These are phyloP conservation scores for Xenops minutus DNA, from an alignment of 2,797 vertebrate species.

Conservation along the genomic window DNA sequence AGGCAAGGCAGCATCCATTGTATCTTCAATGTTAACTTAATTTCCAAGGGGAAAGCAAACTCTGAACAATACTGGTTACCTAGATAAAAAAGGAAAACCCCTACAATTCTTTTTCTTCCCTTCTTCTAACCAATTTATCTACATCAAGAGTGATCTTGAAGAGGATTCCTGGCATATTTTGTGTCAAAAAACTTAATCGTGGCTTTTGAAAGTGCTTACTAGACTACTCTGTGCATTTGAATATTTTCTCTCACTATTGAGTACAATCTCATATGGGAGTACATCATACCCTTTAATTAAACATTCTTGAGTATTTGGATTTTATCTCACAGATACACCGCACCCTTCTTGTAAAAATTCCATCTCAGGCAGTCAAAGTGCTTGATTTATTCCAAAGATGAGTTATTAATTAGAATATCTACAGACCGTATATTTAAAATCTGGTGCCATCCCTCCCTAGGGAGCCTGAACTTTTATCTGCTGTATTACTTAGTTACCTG, in stretches of 20 bases:
- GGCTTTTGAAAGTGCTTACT: neutral
- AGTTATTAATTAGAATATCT: slow-evolving; percentile 32
- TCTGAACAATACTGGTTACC: neutral
- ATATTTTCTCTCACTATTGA: neutral
- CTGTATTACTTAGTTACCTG: neutral
- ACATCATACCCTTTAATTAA: slow-evolving; percentile 48
- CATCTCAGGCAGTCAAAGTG: slow-evolving; percentile 9
- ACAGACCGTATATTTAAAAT: neutral
- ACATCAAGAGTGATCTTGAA: neutral
- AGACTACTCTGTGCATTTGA: neutral
- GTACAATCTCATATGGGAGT: neutral
- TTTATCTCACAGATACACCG: slow-evolving; percentile 58
- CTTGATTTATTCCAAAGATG: slow-evolving; percentile 16
- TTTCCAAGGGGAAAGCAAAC: slow-evolving; percentile 5
- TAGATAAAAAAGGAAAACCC: neutral
- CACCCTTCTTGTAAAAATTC: slow-evolving; percentile 59
- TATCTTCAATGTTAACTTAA: neutral
- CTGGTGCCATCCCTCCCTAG: neutral
- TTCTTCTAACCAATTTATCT: neutral
- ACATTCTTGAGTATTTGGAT: slow-evolving; percentile 33
- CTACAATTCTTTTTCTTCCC: neutral
- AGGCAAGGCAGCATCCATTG: neutral
- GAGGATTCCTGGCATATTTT: slow-evolving; percentile 1
- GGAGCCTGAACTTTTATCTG: neutral
- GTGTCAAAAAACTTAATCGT: neutral